Evolutionary conservation across 2,797 vertebrate genomes (phyloP).

Genomic region (Petrocephalus sullivani): DNA sequence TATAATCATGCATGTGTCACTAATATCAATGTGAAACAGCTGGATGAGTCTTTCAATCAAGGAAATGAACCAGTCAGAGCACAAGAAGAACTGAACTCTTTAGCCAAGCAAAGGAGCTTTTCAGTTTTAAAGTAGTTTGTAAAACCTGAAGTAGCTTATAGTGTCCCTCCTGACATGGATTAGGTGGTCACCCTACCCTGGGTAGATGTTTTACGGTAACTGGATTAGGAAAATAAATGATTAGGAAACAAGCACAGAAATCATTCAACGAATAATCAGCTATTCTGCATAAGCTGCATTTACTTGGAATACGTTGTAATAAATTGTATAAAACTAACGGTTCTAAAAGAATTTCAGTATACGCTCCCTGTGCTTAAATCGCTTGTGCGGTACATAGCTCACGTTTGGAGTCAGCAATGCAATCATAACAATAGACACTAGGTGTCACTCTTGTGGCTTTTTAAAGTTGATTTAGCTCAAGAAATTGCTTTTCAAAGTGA

Average conservation of each 20-base stretch:
- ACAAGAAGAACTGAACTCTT: too few relatives aligned
- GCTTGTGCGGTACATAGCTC: background rate
- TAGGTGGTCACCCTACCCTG: background rate
- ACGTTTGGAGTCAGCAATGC: background rate
- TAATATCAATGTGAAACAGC: too few relatives aligned
- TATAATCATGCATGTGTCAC: too few relatives aligned
- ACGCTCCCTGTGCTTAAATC: background rate
- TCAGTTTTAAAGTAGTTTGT: too few relatives aligned
- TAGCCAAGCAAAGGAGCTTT: too few relatives aligned
- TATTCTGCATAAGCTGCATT: background rate
- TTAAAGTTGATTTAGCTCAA: conserved; percentile 45
- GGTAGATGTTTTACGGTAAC: background rate
- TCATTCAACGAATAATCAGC: background rate
- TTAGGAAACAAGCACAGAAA: background rate
- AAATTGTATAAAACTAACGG: background rate
- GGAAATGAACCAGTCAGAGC: too few relatives aligned
- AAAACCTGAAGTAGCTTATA: too few relatives aligned
- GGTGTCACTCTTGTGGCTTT: conserved; percentile 75
- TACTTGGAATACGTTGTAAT: background rate
- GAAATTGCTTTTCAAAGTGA: background rate
- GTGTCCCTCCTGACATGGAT: too few relatives aligned
- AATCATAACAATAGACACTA: conserved; percentile 53
- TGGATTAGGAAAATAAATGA: background rate
- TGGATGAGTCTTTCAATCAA: too few relatives aligned
- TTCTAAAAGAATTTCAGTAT: background rate